Evolutionary conservation across 2,113 vertebrate species (phyloP), one percentile per base, ranked within the genome.

Genomic region (Cyphomyrus discorhynchus): DNA sequence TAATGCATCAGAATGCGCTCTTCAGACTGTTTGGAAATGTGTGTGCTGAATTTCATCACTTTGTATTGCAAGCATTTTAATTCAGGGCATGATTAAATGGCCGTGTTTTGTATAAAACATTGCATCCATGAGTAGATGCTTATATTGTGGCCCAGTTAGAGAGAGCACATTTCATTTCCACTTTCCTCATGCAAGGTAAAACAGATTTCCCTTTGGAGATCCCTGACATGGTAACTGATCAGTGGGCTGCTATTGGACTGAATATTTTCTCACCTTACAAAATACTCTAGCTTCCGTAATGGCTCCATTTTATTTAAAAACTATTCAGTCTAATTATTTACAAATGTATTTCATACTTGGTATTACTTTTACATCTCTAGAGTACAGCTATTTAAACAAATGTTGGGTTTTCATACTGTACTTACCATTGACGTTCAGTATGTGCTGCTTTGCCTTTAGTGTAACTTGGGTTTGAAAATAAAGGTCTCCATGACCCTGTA

Each of bases 21-120:
- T 77, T 89, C 49, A 89, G 35, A 82, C 49, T 15, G 31, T 53
- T 89, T 47, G 50, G 47, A 89, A 83, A 89, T 45, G 74, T 77
- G 45, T 88, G 47, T 58, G 39, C 77, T 45, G 88, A 89, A 83
- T 83, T 50, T 89, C 35, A 56, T 35, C 88, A 89, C 88, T 85
- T 89, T 83, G 24, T 42, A 85, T 47, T 56, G 42, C 52, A 85
- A 85, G 19, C 39, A 31, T 58, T 89, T 42, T 42, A 83, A 52
- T 89, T 84, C 50, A 11, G 50, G 77, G 21, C 88, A 84, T 21
- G 35, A 84, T 31, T 58, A 58, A 80, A 47, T 84, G 39, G 89
- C 80, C 80, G 83, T 85, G 11, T 84, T 45, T 85, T 89, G 52
- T 83, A 84, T 45, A 52, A 52, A 31, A n/a, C 50, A 89, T 83